Evolutionary conservation across 2,113 vertebrate genomes (phyloP), one percentile per base, ranked within the genome.

Genomic region (Phrynosoma platyrhinos): DNA sequence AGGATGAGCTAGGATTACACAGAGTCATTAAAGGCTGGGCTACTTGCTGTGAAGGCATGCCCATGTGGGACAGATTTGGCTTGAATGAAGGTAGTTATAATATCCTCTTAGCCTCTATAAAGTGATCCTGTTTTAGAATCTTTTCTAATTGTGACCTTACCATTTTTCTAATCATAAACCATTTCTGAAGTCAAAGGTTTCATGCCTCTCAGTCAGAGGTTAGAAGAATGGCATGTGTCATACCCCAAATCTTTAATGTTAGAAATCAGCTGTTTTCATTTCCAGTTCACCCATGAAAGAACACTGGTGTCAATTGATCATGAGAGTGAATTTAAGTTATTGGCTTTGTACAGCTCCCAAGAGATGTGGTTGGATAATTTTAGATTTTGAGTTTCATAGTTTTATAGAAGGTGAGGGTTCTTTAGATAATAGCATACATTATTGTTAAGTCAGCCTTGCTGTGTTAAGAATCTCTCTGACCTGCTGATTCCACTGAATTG

Each of bases 1-100:
- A 89, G 93, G 36, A 91, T 93, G 91, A 96, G 88, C 93, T 94
- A 95, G 90, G 93, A 94, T 91, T 96, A 96, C 92, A 88, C 86
- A 84, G 3, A 96, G 88, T 92, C 90, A 79, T 94, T 95, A 95
- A 91, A 74, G 87, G 87, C 88, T 95, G 88, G 92, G 91, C 87
- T 93, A 91, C 92, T 94, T 89, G 86, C 52, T 90, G 91, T 90
- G 79, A 94, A 95, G 94, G 91, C 83, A 92, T 89, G 85, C 91
- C 89, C 92, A 94, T 89, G 83, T 92, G 94, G 95, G 92, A 87
- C 66, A 92, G 84, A 90, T 95, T 88, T 81, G 83, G 89, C 87
- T 91, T 84, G 87, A 83, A 84, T 94, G 90, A 84, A 88, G n/a
- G 27, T 78, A 90, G 85, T 82, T 82, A 86, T 91, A 86, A 88